Conservation (phyloP, 2,797 vertebrate species). For the Nothura maculosa region DNA sequence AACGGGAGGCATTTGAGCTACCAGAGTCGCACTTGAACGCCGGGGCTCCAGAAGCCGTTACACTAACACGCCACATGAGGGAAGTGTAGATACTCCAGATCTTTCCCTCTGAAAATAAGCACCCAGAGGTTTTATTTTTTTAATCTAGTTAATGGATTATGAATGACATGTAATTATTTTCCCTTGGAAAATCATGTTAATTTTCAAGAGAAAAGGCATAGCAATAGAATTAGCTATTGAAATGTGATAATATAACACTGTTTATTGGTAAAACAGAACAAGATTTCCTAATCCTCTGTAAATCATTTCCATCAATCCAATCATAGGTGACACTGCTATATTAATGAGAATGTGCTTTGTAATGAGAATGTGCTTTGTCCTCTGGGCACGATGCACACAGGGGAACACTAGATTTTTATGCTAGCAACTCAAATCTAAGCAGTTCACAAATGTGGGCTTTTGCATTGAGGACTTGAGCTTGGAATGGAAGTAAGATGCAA, state of each 20-base stretch:
- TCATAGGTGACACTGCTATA: conserved; percentile 11
- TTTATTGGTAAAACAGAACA: conserved; percentile 67
- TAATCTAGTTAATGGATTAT: conserved; percentile 73
- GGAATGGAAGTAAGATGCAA: not conserved
- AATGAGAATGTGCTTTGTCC: not conserved
- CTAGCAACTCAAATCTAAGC: not conserved
- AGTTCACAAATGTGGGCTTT: not conserved
- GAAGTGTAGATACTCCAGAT: conserved; percentile 63
- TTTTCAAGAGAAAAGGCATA: conserved; percentile 67
- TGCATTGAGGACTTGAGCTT: not conserved
- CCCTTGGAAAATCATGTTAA: conserved; percentile 72
- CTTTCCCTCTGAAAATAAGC: conserved; percentile 40
- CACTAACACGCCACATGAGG: conserved; percentile 63
- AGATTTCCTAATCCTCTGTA: conserved; percentile 45
- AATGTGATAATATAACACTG: conserved; percentile 65
- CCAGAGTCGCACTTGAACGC: not conserved
- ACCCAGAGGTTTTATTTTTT: conserved; percentile 39
- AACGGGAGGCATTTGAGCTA: not conserved
- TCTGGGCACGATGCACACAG: not conserved
- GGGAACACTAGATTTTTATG: not conserved
- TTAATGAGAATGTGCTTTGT: not conserved
- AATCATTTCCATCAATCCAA: conserved; percentile 57
- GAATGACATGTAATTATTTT: conserved; percentile 77
- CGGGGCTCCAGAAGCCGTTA: conserved; percentile 30
- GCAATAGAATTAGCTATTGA: conserved; percentile 69